Evolutionary conservation across 2,888 invertebrate species (phyloP), one percentile per base, ranked within the genome.

Genomic region (Orthosia cruda): DNA sequence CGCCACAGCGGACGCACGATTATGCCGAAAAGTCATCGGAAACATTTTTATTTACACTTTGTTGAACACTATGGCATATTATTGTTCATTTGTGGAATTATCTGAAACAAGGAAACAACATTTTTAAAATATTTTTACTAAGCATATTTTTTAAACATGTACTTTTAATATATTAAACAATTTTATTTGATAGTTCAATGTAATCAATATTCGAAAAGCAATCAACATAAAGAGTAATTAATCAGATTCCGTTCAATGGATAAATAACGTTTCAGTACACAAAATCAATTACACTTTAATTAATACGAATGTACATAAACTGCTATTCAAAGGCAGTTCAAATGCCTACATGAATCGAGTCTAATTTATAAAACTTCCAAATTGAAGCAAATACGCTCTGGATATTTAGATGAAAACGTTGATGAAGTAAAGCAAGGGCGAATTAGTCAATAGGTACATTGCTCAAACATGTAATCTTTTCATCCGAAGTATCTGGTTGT

Each of bases 11-110:
- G 89, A 86, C 83, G 87, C 92, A 93, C 91, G 89, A 86, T 81
- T 90, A 83, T 90, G 91, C 90, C 89, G 86, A 72, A 88, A 90
- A 89, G 92, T 92, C 94, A 89, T 94, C 73, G 71, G 47, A 59
- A 76, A 62, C 61, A 82, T 85, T 85, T 78, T 79, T 78, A 84
- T 75, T 84, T 77, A 84, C 92, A 93, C 91, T 91, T 83, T 78
- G 76, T 88, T 64, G 40, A 84, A 81, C 91, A 94, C 95, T 94
- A 89, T 91, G 87, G 80, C 96, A 96, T 96, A 91, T 77, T 94
- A 90, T 89, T 88, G 45, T 81, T 50, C 69, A 75, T 77, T 67
- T 68, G 78, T 74, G 67, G 52, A 76, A 70, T 76, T 87, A 92
- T 92, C 96, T 96, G 96, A 81, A 96, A 96, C 94, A 94, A 95